Conservation (phyloP, 2,113 vertebrate genomes). For the Microtus oregoni region DNA sequence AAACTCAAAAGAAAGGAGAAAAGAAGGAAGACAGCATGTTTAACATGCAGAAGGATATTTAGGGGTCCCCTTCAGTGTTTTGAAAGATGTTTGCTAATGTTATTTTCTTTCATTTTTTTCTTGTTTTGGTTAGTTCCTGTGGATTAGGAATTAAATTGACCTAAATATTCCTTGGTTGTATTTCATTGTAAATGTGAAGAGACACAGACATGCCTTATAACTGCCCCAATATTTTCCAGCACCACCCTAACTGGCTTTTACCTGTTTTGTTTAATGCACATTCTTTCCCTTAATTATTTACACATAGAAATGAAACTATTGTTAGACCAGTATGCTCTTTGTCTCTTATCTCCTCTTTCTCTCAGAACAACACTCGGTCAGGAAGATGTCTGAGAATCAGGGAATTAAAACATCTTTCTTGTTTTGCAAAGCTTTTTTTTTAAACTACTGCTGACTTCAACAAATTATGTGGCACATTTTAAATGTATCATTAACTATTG, state of each 20-base stretch:
- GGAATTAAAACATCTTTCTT: not conserved
- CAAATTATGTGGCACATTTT: slow-evolving; percentile 25
- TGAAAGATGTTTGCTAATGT: not conserved
- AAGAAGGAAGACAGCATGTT: not conserved
- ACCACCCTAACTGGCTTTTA: not conserved
- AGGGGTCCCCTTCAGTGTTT: not conserved
- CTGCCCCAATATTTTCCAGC: not conserved
- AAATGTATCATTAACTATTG: not conserved
- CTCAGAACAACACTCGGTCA: not conserved
- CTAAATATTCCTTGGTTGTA: not conserved
- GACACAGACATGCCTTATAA: slow-evolving; percentile 11
- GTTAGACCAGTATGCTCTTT: not conserved
- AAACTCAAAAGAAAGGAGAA: not conserved
- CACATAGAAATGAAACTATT: not conserved
- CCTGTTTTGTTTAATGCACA: not conserved
- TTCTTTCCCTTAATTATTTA: not conserved
- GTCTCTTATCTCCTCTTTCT: not conserved
- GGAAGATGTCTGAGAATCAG: not conserved
- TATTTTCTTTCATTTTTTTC: not conserved
- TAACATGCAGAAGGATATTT: not conserved
- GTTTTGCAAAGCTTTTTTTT: not conserved
- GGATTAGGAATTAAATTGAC: not conserved
- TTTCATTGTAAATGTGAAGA: slow-evolving; percentile 33
- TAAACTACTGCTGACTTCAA: not conserved
- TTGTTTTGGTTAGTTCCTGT: not conserved